Evolutionary conservation across 2,797 vertebrate genomes (phyloP).

Genomic region (Chanos chanos): DNA sequence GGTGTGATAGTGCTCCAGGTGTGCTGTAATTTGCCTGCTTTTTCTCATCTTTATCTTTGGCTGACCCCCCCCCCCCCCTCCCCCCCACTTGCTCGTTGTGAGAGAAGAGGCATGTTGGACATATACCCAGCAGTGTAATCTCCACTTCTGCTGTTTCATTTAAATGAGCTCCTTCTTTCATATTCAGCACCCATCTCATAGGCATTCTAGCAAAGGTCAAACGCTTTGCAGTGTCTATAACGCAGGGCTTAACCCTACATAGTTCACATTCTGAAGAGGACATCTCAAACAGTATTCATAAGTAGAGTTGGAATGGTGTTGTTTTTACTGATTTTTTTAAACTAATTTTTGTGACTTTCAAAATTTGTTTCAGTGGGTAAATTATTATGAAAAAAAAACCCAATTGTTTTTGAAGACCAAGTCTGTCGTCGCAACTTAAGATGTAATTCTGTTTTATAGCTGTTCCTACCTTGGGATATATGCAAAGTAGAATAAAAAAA

Average conservation of each 20-base stretch:
- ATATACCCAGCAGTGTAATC: slow-evolving; percentile 57
- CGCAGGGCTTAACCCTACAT: no score
- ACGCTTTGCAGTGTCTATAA: slow-evolving; percentile 3
- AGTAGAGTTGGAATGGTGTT: no score
- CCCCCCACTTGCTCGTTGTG: background rate
- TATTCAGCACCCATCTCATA: slow-evolving; percentile 52
- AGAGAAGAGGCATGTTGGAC: slow-evolving; percentile 47
- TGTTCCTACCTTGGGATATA: no score
- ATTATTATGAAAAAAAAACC: background rate
- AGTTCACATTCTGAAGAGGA: no score
- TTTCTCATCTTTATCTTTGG: slow-evolving; percentile 62
- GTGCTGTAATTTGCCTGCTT: slow-evolving; percentile 54
- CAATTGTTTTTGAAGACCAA: no score
- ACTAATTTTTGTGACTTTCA: background rate
- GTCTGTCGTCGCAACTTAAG: no score
- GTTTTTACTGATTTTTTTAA: background rate
- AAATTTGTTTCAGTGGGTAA: background rate
- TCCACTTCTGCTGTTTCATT: slow-evolving; percentile 52
- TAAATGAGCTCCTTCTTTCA: slow-evolving; percentile 54
- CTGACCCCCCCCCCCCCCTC: slow-evolving; percentile 39
- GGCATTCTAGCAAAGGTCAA: slow-evolving; percentile 25
- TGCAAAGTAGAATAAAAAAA: no score
- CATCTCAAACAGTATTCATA: no score
- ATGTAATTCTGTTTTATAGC: no score
- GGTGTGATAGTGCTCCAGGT: slow-evolving; percentile 49